Percentiles rank a stretch among this genome's conserved stretches.
Conservation (phyloP, 2,888 invertebrate genomes). For the Leucozona laternaria region DNA sequence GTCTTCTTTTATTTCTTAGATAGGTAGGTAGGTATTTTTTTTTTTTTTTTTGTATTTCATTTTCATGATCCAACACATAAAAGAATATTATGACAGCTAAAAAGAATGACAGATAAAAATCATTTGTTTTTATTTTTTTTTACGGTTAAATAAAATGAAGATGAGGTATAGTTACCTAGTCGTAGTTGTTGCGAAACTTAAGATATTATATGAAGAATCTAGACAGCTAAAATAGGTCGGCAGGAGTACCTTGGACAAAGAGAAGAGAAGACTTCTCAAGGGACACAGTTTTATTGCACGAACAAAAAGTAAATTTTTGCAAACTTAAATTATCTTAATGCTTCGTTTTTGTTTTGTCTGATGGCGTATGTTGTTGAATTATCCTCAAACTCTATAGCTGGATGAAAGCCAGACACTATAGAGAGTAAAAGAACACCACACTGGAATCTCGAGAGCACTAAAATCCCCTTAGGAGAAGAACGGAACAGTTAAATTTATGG, state of each 20-base stretch:
- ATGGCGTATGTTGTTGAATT: no score
- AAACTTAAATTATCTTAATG: constrained; percentile 14
- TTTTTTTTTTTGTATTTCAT: constrained; percentile 26
- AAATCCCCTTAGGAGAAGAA: no score
- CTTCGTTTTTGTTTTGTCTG: neutral
- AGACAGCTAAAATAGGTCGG: constrained; percentile 1
- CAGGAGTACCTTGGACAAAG: neutral
- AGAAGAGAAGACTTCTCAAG: neutral
- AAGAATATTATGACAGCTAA: constrained; percentile 45
- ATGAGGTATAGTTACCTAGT: no score
- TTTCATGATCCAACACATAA: constrained; percentile 25
- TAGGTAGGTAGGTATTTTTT: no score
- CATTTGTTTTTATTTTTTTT: neutral
- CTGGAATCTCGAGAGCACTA: no score
- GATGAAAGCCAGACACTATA: no score
- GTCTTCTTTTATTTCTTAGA: constrained; percentile 15
- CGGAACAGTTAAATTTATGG: no score
- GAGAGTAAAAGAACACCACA: no score
- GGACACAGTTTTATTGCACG: neutral
- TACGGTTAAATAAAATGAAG: neutral
- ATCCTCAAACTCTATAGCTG: no score
- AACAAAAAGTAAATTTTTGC: neutral
- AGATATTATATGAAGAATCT: neutral
- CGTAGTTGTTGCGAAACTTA: neutral
- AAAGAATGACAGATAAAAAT: constrained; percentile 9